Evolutionary conservation across 2,888 invertebrate genomes (phyloP).

Genomic region (Pseudococcus viburni): DNA sequence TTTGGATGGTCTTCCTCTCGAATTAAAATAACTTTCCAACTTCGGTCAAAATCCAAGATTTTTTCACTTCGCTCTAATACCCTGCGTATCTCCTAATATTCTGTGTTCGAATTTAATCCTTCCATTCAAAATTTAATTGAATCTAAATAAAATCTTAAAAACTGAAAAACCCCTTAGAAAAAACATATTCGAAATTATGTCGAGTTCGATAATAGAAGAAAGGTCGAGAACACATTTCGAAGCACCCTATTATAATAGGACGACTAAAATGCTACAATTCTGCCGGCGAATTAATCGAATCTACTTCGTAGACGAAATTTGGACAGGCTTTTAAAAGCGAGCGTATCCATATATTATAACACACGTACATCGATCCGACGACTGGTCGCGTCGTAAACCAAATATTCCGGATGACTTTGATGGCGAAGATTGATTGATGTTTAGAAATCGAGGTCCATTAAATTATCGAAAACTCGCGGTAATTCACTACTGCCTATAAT

Average conservation of each 20-base stretch:
- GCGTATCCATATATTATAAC: background rate
- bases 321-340: background rate
- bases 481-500: background rate
- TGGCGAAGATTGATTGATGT: constrained; percentile 1
- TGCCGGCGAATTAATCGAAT: constrained; percentile 1
- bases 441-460: background rate
- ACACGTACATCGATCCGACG: background rate
- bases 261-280: background rate
- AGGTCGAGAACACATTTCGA: background rate
- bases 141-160: too few relatives aligned
- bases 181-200: too few relatives aligned
- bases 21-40: too few relatives aligned
- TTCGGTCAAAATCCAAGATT: too few relatives aligned
- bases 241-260: background rate
- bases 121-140: too few relatives aligned
- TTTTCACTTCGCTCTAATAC: too few relatives aligned
- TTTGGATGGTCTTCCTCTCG: too few relatives aligned
- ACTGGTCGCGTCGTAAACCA: background rate
- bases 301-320: background rate
- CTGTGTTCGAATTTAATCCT: too few relatives aligned
- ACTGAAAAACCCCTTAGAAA: too few relatives aligned
- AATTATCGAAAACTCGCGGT: background rate
- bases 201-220: too few relatives aligned
- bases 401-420: background rate
- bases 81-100: too few relatives aligned